Conservation (phyloP, 2,888 invertebrate genomes). For the Parapristionchus giblindavisi region DNA sequence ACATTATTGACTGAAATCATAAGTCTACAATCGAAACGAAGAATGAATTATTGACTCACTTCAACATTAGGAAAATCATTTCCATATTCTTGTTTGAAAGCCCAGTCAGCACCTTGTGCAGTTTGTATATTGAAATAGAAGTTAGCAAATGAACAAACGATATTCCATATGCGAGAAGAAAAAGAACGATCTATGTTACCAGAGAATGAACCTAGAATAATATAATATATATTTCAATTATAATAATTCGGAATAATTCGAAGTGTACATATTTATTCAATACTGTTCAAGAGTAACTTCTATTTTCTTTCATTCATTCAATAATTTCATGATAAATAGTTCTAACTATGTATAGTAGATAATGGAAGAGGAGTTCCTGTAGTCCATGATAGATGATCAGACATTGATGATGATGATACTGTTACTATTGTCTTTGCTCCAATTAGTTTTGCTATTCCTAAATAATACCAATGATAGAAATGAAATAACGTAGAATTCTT, state of each 20-base stretch:
- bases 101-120: neutral
- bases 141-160: neutral
- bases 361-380: conserved; percentile 9
- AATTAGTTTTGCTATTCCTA: conserved; percentile 8
- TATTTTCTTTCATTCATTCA: too few species aligned
- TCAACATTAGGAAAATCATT: neutral
- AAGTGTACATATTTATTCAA: too few species aligned
- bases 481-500: neutral
- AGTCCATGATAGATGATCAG: conserved; percentile 23
- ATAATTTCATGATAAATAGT: too few species aligned
- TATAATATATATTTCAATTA: too few species aligned
- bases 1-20: neutral
- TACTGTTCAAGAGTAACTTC: too few species aligned
- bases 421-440: conserved; percentile 22
- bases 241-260: too few species aligned
- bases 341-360: conserved; percentile 16
- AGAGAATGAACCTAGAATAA: conserved; percentile 24
- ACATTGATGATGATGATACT: conserved; percentile 13
- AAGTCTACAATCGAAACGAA: neutral
- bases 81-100: conserved; percentile 3
- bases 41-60: neutral
- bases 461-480: too few species aligned
- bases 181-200: neutral
- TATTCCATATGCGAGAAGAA: neutral
- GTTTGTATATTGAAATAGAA: conserved; percentile 16